Base-by-base conservation (phyloP, 2,888 invertebrate genomes). In the Brenthis daphne region DNA sequence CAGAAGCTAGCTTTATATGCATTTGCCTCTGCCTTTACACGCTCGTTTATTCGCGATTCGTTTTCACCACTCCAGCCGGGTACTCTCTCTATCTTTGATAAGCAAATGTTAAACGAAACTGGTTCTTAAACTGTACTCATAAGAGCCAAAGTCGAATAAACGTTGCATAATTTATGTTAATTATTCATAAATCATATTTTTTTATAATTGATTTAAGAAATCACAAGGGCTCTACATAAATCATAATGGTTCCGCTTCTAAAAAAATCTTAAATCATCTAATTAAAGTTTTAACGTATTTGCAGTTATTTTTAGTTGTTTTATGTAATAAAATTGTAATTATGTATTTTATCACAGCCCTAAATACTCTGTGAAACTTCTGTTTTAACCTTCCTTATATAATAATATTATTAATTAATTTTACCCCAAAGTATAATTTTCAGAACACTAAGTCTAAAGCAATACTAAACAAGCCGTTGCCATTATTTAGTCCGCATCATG, bases 1-100 rank as follows among this genome's bases (percentile, higher is more conserved):
- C 20, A 50, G 47, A 47, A 58, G 29, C 16, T 14, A 47, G 57
- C 24, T 29, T 20, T 13, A 33, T 65, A 43, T 55, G 37, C 58
- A 48, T 53, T 43, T 13, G 57, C n/a, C 13, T 43, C 51, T 51
- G n/a, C 53, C 29, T 58, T 37, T 13, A 48, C 57, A 33, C 57
- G 57, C 51, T 37, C 57, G 56, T 14, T 33, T 43, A 64, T 64
- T 47, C 58, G 53, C 64, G 64, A 64, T 54, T 54, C 51, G 58
- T 66, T 66, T 66, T 66, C 65, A 66, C 58, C 65, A 60, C 50
- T 60, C 50, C 11, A 33, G 47, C 53, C 48, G 29, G 50, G 50
- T 60, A 29, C 60, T 60, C 60, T 60, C 60, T 60, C 50, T 60
- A 50, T 60, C 50, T 43, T 43, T 54, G 53, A 47, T 54, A 58